phyloP scores from a whole-genome alignment of 2,888 invertebrate genomes.

The Melikaiella ostensackeni region DNA sequence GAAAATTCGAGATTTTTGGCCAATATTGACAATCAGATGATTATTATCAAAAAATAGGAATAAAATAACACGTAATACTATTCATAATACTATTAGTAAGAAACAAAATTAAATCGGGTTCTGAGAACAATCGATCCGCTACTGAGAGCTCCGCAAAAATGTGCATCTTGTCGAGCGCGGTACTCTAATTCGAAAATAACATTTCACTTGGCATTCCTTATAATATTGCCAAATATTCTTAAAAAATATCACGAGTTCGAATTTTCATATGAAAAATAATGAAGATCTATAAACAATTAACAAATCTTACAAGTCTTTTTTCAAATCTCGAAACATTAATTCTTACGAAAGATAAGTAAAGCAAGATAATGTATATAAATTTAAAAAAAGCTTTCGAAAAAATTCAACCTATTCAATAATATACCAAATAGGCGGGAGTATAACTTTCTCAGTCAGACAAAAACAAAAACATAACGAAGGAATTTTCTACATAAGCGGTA shows the following conservation, averaged over 20 bases:
- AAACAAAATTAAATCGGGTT: constrained; percentile 14
- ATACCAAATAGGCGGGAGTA: neutral
- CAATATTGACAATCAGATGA: neutral
- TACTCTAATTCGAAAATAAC: constrained; percentile 37
- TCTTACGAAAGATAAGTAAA: neutral
- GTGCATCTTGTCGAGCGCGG: constrained; percentile 12
- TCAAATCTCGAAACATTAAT: neutral
- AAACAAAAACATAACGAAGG: constrained; percentile 14
- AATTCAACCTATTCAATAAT: too few species aligned
- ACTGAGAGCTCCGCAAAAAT: constrained; percentile 31
- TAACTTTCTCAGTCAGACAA: neutral
- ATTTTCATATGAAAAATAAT: neutral
- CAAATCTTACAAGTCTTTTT: neutral
- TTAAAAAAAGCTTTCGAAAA: too few species aligned
- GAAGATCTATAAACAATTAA: neutral
- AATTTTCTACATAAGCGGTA: neutral
- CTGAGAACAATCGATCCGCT: neutral
- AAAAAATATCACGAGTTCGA: neutral
- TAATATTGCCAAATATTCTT: neutral
- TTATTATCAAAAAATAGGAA: neutral
- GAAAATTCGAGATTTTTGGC: neutral
- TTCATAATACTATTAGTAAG: neutral
- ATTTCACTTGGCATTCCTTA: constrained; percentile 18
- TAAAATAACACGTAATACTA: neutral
- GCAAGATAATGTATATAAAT: too few species aligned